Evolutionary conservation across 2,797 vertebrate genomes (phyloP), one percentile per base, ranked within the genome.

Genomic region (Apogon hyalosoma): DNA sequence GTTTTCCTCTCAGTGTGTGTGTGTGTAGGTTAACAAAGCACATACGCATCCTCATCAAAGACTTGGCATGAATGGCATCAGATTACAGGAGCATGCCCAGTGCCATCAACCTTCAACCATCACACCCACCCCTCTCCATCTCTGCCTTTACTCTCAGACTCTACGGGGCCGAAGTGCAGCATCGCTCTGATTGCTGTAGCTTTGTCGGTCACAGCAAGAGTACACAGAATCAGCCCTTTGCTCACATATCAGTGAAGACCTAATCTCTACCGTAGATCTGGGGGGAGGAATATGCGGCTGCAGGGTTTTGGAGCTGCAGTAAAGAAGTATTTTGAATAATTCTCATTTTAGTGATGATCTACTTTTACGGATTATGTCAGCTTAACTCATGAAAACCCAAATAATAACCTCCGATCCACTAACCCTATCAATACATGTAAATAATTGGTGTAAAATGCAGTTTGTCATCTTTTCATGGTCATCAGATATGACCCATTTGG

Each of bases 101-200:
- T 11, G 24, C 66, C 55, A n/a, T 43, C 68, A 36, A 14, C 24
- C 65, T 7, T 70, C 18, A 62, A 38, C 58, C 65, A 31, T 43
- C 16, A n/a, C 50, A 48, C 61, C 62, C 52, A 9, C 62, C 40
- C n/a, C 51, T 61, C 59, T 11, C 41, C 59, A 53, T 65, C 40
- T 55, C 47, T 38, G 63, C 49, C 28, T 72, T 16, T 15, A 39
- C 62, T 74, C 28, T 49, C 12, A 56, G 18, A 21, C 55, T 73
- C 83, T 68, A 38, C 73, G 69, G 42, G 24, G 64, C 53, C 24
- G 4, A n/a, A 78, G 60, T 39, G 36, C 45, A 39, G 50, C 48
- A 53, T 69, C 2, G 39, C 61, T 72, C 77, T 84, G 88, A 92
- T 86, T 89, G 83, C 83, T 57, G 63, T 10, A 61, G 47, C 53